A percentile compares a stretch with the other conserved stretches of the same genome.
Conservation (phyloP, 1,140 invertebrate genomes). For the Sinella curviseta region DNA sequence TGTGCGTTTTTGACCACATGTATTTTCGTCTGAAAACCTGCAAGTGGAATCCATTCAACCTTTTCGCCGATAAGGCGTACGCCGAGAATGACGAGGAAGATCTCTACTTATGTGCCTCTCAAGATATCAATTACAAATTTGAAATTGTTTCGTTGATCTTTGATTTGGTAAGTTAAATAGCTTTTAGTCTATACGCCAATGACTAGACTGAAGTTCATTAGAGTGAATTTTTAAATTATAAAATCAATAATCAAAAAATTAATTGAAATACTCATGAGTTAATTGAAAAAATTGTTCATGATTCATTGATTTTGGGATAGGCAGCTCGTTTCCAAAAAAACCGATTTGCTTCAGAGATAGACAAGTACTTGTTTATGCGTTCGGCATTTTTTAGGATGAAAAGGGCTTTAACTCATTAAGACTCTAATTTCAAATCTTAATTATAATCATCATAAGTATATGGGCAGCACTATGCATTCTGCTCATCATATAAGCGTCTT, state of each 20-base stretch:
- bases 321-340: too few relatives aligned
- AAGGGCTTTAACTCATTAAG: too few relatives aligned
- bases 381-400: too few relatives aligned
- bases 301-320: too few relatives aligned
- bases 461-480: too few relatives aligned
- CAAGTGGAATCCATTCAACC: conserved; percentile 14
- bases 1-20: conserved; percentile 45
- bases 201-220: neutral
- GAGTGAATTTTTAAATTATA: neutral
- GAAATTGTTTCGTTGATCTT: conserved; percentile 45
- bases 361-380: too few relatives aligned
- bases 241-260: neutral
- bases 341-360: too few relatives aligned
- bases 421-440: too few relatives aligned
- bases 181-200: neutral
- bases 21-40: neutral
- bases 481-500: too few relatives aligned
- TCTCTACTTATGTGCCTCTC: conserved; percentile 29
- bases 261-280: neutral
- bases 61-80: neutral
- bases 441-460: too few relatives aligned
- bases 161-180: conserved; percentile 45
- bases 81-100: conserved; percentile 31
- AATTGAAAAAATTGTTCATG: neutral
- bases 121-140: conserved; percentile 47